Evolutionary conservation across 2,797 vertebrate genomes (phyloP), one percentile per base, ranked within the genome.

Genomic region (Meda fulgida): DNA sequence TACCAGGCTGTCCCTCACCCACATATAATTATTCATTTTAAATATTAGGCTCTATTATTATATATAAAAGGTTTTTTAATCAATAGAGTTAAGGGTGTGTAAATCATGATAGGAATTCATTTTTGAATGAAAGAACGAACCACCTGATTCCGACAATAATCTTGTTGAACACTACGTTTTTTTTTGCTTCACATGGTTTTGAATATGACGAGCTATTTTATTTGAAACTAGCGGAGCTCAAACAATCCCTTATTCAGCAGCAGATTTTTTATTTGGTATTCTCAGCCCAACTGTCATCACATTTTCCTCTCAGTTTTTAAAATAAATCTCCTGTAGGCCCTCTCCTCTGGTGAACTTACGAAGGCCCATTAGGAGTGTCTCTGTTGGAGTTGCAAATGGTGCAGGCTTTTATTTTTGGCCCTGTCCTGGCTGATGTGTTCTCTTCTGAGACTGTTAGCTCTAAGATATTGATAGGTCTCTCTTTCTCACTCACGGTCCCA

Each of bases 331-430:
- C 60, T 85, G 55, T 72, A 82, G 69, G 58, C 63, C 31, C 40
- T 75, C 82, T 53, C 60, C 63, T 84, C 43, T 85, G 79, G 78
- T 84, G 76, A 85, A 84, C 46, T 31, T 60, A 79, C 72, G 19
- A 80, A 84, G 85, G 69, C 70, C 80, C 80, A 83, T 82, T 82
- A 87, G 83, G 63, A 75, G 48, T 48, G 38, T 63, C 79, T 53
- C 78, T 80, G 67, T 83, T 81, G 46, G 60, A 77, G 67, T 69
- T 86, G 78, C 84, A 80, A 84, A 77, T 86, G 79, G 55, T 88
- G 75, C 51, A 83, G 76, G n/a, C 67, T 86, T 84, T 89, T 84
- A 86, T 85, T 90, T 85, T 80, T 58, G 67, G 60, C 66, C 80
- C 78, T 43, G 76, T 78, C 85, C 85, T 80, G 66, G 23, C 73